Percentiles rank a stretch among this genome's conserved stretches.
Conservation (phyloP, 2,113 vertebrate species). For the Spermophilus dauricus region DNA sequence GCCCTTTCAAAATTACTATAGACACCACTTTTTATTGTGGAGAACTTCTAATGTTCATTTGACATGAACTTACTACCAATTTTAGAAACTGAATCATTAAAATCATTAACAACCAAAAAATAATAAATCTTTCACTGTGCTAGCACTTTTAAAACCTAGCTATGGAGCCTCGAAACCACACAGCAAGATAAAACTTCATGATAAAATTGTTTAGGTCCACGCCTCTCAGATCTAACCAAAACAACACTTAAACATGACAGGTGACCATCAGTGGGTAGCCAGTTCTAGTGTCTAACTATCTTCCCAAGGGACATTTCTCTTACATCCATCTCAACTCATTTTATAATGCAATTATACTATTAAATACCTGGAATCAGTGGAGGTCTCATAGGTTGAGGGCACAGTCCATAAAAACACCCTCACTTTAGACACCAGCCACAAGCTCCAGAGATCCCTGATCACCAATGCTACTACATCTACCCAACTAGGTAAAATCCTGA, state of each 20-base stretch:
- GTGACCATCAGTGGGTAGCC: neutral
- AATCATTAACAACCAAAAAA: neutral
- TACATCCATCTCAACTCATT: neutral
- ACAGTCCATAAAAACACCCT: neutral
- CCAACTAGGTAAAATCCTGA: neutral
- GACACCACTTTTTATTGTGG: neutral
- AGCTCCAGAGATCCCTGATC: neutral
- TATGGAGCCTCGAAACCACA: neutral
- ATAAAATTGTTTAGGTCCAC: neutral
- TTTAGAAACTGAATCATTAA: conserved; percentile 16
- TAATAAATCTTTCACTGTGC: neutral
- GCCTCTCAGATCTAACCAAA: neutral
- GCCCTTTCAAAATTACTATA: neutral
- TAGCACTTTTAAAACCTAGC: neutral
- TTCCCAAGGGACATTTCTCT: neutral
- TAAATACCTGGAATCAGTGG: neutral
- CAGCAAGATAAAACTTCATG: neutral
- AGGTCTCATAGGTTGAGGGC: neutral
- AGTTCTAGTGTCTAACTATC: neutral
- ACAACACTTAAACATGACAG: neutral
- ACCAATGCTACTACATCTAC: neutral
- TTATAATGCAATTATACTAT: neutral
- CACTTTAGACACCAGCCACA: neutral
- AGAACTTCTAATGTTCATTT: neutral
- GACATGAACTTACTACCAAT: neutral